These are phyloP conservation scores for Ephestia elutella DNA, from an alignment of 1,140 invertebrate genomes.

Conservation along the genomic window DNA sequence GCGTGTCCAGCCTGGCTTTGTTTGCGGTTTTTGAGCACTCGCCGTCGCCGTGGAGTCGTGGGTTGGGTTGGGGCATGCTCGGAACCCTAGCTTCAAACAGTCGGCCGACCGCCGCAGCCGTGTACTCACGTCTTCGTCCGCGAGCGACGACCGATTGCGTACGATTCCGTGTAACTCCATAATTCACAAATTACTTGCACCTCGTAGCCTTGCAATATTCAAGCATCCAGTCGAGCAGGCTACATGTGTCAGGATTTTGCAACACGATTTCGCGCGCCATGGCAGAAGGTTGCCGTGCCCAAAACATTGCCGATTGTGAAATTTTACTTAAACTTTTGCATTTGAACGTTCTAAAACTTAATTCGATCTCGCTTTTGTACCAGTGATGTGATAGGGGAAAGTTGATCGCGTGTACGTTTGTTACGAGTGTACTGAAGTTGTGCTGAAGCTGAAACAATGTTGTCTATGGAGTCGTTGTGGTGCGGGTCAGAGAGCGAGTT, in stretches of 20 bases:
- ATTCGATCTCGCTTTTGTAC: constrained; percentile 16
- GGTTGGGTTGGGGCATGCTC: constrained; percentile 13
- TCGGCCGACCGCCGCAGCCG: constrained; percentile 32
- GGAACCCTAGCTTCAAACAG: constrained; percentile 5
- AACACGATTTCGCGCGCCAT: constrained; percentile 31
- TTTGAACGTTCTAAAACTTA: constrained; percentile 20
- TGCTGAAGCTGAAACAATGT: constrained; percentile 31
- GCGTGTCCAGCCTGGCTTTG: constrained; percentile 18
- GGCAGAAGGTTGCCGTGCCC: constrained; percentile 33
- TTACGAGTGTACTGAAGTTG: constrained; percentile 24
- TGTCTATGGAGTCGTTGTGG: constrained; percentile 75
- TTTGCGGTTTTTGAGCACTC: constrained; percentile 26
- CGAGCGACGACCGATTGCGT: constrained; percentile 10
- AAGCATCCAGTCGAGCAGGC: constrained; percentile 34
- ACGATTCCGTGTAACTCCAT: constrained; percentile 23
- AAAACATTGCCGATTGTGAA: constrained; percentile 37
- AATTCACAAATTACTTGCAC: constrained; percentile 26
- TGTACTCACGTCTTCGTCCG: constrained; percentile 28
- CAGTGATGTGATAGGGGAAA: constrained; percentile 16
- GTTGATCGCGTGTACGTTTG: constrained; percentile 13
- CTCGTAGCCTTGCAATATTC: constrained; percentile 37
- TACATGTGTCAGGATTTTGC: constrained; percentile 49
- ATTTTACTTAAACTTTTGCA: constrained; percentile 27
- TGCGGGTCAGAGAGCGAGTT: constrained; percentile 64
- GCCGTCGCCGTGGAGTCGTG: constrained; percentile 15